phyloP scores from a whole-genome alignment of 1,140 invertebrate species.

The Orchestia grillus region DNA sequence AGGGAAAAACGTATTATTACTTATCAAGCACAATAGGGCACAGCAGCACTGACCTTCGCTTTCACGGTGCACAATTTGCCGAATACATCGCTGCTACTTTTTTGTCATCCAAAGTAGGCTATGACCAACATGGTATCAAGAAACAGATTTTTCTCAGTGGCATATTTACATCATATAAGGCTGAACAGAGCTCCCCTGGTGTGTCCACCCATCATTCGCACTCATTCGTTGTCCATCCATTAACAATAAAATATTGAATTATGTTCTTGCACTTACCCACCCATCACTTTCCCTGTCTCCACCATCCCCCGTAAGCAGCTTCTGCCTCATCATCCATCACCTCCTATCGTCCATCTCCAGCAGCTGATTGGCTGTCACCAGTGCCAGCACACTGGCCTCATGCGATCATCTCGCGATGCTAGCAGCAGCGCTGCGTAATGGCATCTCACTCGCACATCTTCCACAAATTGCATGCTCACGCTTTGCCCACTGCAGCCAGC shows the following conservation, averaged over 20 bases:
- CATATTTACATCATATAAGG: background rate
- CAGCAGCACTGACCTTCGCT: background rate
- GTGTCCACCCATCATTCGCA: background rate
- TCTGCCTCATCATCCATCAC: slow-evolving; percentile 25
- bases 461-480: background rate
- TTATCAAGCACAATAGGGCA: background rate
- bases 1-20: too few relatives aligned
- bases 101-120: background rate
- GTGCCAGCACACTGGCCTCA: background rate
- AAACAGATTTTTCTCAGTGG: background rate
- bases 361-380: slow-evolving; percentile 43
- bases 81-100: background rate
- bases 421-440: background rate
- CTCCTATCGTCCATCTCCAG: background rate
- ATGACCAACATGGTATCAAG: background rate
- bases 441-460: background rate
- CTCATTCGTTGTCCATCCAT: background rate
- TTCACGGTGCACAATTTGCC: background rate
- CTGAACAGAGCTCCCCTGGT: background rate
- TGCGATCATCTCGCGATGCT: background rate
- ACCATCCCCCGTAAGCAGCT: background rate
- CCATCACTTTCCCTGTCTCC: background rate
- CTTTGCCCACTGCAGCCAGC: background rate
- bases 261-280: background rate
- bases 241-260: background rate